Percentiles rank a stretch among this genome's conserved stretches.
Conservation (phyloP, 2,113 vertebrate species). For the Podarcis muralis region DNA sequence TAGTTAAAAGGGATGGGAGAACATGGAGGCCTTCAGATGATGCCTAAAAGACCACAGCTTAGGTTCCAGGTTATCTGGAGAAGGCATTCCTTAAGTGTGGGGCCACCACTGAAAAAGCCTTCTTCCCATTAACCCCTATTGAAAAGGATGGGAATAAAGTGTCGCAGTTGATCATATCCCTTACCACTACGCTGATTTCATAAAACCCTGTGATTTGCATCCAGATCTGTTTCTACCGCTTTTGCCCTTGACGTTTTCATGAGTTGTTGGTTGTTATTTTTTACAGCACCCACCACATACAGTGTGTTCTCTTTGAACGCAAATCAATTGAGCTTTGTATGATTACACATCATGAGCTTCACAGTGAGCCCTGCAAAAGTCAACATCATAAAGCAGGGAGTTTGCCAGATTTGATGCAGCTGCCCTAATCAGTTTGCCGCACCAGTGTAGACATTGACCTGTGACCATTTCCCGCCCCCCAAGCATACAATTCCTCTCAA, state of each 20-base stretch:
- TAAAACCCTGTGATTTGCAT: background rate
- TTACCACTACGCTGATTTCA: background rate
- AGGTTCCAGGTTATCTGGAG: too few relatives aligned
- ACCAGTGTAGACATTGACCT: background rate
- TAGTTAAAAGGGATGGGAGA: too few relatives aligned
- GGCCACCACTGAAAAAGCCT: too few relatives aligned
- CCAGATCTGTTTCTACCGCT: background rate
- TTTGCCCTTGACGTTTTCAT: background rate
- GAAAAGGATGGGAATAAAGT: background rate
- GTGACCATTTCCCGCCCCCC: background rate
- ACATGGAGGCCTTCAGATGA: too few relatives aligned
- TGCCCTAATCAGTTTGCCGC: constrained; percentile 52
- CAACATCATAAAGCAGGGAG: constrained; percentile 73
- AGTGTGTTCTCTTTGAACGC: constrained; percentile 49
- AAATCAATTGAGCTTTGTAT: constrained; percentile 69
- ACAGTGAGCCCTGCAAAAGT: constrained; percentile 54
- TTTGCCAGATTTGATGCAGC: constrained; percentile 59
- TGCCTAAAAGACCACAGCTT: too few relatives aligned
- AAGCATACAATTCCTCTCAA: constrained; percentile 60
- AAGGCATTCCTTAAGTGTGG: too few relatives aligned
- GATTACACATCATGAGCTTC: constrained; percentile 61
- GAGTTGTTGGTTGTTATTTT: background rate
- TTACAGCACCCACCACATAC: background rate
- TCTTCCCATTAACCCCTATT: background rate
- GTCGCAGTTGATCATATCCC: background rate